Evolutionary conservation across 2,113 vertebrate genomes (phyloP), one percentile per base, ranked within the genome.

Genomic region (Apaloderma vittatum): DNA sequence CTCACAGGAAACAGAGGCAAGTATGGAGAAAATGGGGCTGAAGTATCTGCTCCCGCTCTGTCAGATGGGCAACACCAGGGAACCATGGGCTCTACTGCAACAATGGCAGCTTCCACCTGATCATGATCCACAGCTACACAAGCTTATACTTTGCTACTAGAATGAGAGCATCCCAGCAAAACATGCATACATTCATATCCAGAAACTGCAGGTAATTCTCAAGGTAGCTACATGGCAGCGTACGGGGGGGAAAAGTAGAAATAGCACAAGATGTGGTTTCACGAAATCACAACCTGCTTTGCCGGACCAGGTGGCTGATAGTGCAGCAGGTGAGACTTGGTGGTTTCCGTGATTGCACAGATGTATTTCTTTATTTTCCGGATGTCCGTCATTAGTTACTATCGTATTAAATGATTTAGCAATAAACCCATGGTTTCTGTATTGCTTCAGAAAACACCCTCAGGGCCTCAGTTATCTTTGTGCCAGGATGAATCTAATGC

Each of bases 361-460:
- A 77, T 51, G 34, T 55, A 84, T 55, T 86, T 93, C 78, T 86
- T 29, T 77, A 43, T 59, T 96, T 95, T 92, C 11, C 1, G 72
- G 86, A 89, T 87, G 83, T 43, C 79, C 78, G 75, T 55, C 94
- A 94, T 93, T 77, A 70, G 59, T 61, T 81, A 46, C 75, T 66
- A 66, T 81, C 86, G 6, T 36, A 79, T 51, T 52, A 48, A 77
- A 68, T 52, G 20, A 86, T 77, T 86, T 63, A 86, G 79, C 83
- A 95, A 92, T 81, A 91, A 94, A 92, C 36, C 49, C 23, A 16
- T 62, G 3, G 76, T 92, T 95, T 92, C 91, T 84, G 15, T 89
- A 89, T 96, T 96, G 94, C 95, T 87, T 96, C 93, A 95, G 68
- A 95, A 91, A 91, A 89, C 36, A 89, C 19, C 65, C 49, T 78